Evolutionary conservation across 2,797 vertebrate species (phyloP), one percentile per base, ranked within the genome.

Genomic region (Onychomys leucogaster): DNA sequence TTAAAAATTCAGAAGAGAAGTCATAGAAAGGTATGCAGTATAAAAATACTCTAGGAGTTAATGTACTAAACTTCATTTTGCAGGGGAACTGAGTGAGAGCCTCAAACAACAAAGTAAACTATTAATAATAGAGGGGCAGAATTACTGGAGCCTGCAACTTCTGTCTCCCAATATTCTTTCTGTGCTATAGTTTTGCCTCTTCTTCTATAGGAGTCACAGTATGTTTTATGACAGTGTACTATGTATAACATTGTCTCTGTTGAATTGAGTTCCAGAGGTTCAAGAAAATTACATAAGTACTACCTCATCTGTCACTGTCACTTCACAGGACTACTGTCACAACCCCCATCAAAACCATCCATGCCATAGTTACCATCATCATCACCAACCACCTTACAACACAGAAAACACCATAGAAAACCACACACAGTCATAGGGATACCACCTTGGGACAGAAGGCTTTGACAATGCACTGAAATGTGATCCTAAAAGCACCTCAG

Each of bases 51-150:
- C 93, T 23, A 67, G 29, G 34, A 61, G 11, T 63, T 87, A 67
- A 75, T 37, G 7, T 25, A 43, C n/a, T 32, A 77, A 92, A 29
- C 6, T 94, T 65, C 14, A 49, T 89, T 94, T 93, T 90, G 3
- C 67, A 94, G 21, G 16, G 65, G 25, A 82, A 94, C 89, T 88
- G 77, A 95, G 55, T 63, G 55, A 73, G 34, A 32, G 69, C 27
- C 19, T 37, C 49, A 67, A 93, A 9, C 52, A 93, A 59, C 49
- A 49, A 80, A 84, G 21, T 57, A 9, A 82, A 59, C 29, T 95
- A 65, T 67, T 34, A 57, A n/a, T 17, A 92, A 61, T 90, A 67
- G 29, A 61, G 41, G 21, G 49, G 43, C 75, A 10, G 4, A 9
- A 43, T 75, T 7, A 88, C 21, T n/a, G 7, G 2, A 34, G 52